phyloP scores from a whole-genome alignment of 1,140 invertebrate genomes.

The Pissodes strobi region DNA sequence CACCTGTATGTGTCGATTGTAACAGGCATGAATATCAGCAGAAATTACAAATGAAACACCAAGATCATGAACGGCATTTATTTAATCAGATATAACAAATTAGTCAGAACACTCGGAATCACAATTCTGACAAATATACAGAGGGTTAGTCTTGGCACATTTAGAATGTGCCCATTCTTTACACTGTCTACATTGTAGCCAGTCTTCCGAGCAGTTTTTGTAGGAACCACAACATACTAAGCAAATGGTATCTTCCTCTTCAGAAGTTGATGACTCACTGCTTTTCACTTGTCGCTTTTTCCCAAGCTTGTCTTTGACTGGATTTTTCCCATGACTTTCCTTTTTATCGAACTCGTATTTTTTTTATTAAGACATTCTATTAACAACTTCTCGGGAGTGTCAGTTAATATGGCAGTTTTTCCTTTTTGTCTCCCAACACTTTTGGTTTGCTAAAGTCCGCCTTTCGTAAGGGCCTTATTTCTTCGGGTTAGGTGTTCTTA shows the following conservation, averaged over 20 bases:
- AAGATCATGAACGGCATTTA: background rate
- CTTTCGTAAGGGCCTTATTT: slow-evolving; percentile 1
- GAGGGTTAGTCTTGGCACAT: background rate
- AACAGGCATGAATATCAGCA: background rate
- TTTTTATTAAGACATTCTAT: no score
- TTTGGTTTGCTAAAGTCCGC: background rate
- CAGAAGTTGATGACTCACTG: background rate
- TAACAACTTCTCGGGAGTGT: slow-evolving; percentile 1
- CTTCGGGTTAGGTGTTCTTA: no score
- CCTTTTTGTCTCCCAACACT: background rate
- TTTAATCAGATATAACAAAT: background rate
- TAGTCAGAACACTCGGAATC: slow-evolving; percentile 5
- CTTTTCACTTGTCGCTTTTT: background rate
- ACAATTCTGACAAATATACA: slow-evolving; percentile 22
- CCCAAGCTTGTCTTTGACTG: background rate
- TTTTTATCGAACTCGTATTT: background rate
- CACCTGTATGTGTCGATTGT: background rate
- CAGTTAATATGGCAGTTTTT: background rate
- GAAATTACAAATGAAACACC: background rate
- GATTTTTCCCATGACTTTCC: background rate
- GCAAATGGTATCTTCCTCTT: slow-evolving; percentile 18
- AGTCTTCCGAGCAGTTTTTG: slow-evolving; percentile 1
- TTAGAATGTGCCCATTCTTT: slow-evolving; percentile 20
- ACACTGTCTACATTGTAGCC: slow-evolving; percentile 25
- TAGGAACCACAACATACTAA: slow-evolving; percentile 10